Evolutionary conservation across 2,888 invertebrate genomes (phyloP).

Genomic region (Dolichomitus sp.): DNA sequence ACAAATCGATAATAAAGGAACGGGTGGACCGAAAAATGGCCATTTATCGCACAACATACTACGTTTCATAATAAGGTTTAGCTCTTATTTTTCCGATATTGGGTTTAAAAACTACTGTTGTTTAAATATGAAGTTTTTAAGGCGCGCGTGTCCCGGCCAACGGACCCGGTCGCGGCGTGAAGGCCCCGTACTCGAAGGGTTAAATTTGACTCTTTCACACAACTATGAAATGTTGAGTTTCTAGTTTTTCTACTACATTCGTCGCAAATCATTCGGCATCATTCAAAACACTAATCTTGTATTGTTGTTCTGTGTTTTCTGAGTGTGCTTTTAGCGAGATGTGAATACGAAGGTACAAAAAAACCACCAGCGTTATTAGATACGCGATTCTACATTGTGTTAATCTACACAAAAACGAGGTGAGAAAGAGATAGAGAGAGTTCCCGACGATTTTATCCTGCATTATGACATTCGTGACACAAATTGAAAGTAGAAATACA

Average conservation of each 20-base stretch:
- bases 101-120: no score
- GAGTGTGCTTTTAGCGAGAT: slow-evolving; percentile 34
- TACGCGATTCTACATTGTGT: slow-evolving; percentile 45
- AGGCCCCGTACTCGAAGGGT: no score
- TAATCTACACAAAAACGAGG: slow-evolving; percentile 49
- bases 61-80: no score
- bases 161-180: no score
- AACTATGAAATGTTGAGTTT: background rate
- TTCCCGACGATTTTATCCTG: slow-evolving; percentile 1
- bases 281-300: background rate
- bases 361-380: slow-evolving; percentile 59
- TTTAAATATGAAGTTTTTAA: no score
- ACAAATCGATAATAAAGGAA: no score
- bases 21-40: no score
- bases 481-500: slow-evolving; percentile 17
- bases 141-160: no score
- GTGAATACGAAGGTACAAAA: slow-evolving; percentile 26
- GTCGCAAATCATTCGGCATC: slow-evolving; percentile 9
- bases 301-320: slow-evolving; percentile 12
- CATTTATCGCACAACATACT: no score
- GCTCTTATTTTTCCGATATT: no score
- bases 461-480: background rate
- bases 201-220: background rate
- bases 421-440: background rate
- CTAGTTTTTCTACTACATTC: background rate